Conservation (phyloP, 2,113 vertebrate genomes). For the Phycodurus eques region DNA sequence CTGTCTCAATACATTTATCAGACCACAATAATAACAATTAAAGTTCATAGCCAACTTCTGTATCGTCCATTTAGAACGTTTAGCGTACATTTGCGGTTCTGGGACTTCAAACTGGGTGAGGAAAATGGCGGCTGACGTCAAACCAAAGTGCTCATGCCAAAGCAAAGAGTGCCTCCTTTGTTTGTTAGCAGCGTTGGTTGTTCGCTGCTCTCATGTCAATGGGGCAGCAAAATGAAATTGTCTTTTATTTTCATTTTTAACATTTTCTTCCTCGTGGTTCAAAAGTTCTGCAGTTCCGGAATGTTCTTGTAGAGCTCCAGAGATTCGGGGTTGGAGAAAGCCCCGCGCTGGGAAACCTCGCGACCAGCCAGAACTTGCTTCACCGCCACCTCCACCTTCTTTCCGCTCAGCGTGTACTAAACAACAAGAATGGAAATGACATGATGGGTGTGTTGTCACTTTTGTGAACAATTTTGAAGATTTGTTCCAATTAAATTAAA, state of each 20-base stretch:
- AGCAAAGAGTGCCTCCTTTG: not conserved
- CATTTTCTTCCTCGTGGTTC: constrained; percentile 32
- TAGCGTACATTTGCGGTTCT: not conserved
- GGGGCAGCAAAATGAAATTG: not conserved
- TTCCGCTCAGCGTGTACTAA: constrained; percentile 94
- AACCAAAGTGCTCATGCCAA: not conserved
- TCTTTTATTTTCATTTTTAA: not conserved
- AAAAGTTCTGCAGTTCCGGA: constrained; percentile 90
- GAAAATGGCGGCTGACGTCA: not conserved
- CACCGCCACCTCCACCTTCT: constrained; percentile 96
- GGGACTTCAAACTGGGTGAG: not conserved
- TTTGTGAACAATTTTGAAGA: too few species aligned
- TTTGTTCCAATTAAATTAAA: too few species aligned
- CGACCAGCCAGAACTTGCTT: constrained; percentile 90
- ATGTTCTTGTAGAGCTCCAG: constrained; percentile 90
- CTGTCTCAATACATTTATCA: not conserved
- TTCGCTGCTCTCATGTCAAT: not conserved
- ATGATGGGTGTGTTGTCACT: not conserved
- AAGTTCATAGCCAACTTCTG: not conserved
- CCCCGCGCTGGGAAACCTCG: constrained; percentile 81
- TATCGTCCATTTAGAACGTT: not conserved
- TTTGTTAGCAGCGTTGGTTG: not conserved
- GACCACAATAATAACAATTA: not conserved
- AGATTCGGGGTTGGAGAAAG: constrained; percentile 90
- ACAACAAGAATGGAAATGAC: constrained; percentile 4